These are phyloP conservation scores for Tadarida brasiliensis DNA, from an alignment of 2,797 vertebrate species.

Conservation along the genomic window DNA sequence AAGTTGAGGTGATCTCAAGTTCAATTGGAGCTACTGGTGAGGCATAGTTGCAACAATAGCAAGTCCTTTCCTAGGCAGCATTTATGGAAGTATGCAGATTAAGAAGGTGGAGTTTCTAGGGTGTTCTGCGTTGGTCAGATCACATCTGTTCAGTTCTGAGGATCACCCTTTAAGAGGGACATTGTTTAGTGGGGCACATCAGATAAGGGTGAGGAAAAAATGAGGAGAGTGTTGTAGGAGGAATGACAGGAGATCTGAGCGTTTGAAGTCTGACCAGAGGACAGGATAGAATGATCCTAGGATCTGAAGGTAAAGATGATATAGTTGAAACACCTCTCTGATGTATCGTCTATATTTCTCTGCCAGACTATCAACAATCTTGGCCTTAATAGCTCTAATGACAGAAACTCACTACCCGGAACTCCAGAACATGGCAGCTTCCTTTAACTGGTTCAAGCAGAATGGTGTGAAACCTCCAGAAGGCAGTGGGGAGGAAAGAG, in stretches of 20 bases:
- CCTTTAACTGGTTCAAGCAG: background rate
- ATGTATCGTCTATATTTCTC: background rate
- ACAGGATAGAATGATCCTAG: background rate
- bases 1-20: background rate
- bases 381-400: background rate
- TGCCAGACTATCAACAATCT: background rate
- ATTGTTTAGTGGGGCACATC: background rate
- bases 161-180: background rate
- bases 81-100: background rate
- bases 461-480: background rate
- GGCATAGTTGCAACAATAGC: background rate
- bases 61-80: background rate
- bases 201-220: background rate
- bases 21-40: background rate
- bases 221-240: background rate
- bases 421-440: background rate
- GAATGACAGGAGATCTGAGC: background rate
- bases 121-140: background rate
- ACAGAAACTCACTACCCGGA: background rate
- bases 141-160: background rate
- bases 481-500: background rate
- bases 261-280: background rate
- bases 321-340: background rate
- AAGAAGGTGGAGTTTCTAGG: background rate
- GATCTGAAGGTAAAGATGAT: background rate